Conservation (phyloP, 1,140 invertebrate genomes). For the Drosophila prosaltans region DNA sequence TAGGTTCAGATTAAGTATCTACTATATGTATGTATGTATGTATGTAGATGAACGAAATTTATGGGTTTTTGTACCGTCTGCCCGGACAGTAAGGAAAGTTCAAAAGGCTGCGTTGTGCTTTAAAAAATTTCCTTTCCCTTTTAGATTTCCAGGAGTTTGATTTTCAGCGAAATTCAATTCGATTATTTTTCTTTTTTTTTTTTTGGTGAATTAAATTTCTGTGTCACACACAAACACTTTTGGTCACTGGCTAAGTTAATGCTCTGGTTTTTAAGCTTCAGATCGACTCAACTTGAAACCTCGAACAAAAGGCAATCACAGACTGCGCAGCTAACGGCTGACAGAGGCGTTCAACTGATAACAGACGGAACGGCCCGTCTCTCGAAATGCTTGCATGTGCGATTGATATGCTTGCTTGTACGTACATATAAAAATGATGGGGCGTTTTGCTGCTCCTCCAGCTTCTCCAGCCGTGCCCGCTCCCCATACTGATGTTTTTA, state of each 20-base stretch:
- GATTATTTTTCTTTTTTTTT: neutral
- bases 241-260: constrained; percentile 60
- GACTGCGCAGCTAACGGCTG: constrained; percentile 40
- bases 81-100: neutral
- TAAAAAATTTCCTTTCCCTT: neutral
- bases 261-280: constrained; percentile 44
- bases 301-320: constrained; percentile 76
- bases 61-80: constrained; percentile 18
- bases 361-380: constrained; percentile 20
- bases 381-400: constrained; percentile 35
- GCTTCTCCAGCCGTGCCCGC: neutral
- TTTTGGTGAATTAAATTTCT: constrained; percentile 28
- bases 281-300: constrained; percentile 71
- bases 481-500: neutral
- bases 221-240: constrained; percentile 52
- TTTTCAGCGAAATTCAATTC: neutral
- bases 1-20: constrained; percentile 19
- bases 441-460: neutral
- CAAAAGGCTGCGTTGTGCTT: neutral
- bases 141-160: neutral
- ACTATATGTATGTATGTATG: constrained; percentile 45
- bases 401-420: constrained; percentile 24
- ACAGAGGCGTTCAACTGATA: constrained; percentile 31
- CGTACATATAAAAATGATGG: constrained; percentile 1
- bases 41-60: constrained; percentile 31